These are phyloP conservation scores for Aldabrachelys gigantea DNA, from an alignment of 2,113 vertebrate species.

Conservation along the genomic window DNA sequence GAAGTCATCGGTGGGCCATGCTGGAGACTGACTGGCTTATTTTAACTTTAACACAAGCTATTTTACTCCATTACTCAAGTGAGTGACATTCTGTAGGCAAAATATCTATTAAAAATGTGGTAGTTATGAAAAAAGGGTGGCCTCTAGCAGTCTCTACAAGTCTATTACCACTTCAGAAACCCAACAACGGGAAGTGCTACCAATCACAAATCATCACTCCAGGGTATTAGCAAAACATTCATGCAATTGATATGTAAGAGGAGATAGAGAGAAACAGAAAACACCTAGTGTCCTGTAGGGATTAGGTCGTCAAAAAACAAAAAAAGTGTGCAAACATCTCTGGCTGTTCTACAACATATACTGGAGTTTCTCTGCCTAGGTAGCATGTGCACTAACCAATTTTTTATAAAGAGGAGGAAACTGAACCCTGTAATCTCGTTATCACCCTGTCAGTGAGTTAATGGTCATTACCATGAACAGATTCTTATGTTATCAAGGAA, in stretches of 20 bases:
- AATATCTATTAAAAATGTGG: not conserved
- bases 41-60: not conserved
- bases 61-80: not conserved
- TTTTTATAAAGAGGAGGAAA: slow-evolving; percentile 51
- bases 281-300: not conserved
- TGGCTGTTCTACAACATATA: slow-evolving; percentile 37
- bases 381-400: not conserved
- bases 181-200: slow-evolving; percentile 6
- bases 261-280: slow-evolving; percentile 22
- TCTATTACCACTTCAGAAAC: not conserved
- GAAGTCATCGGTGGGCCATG: not conserved
- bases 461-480: slow-evolving; percentile 67
- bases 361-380: slow-evolving; percentile 37
- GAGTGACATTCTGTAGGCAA: not conserved
- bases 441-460: slow-evolving; percentile 75
- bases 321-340: slow-evolving; percentile 48
- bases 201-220: slow-evolving; percentile 36
- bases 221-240: slow-evolving; percentile 46
- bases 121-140: not conserved
- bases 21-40: not conserved
- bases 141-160: not conserved
- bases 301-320: slow-evolving; percentile 41
- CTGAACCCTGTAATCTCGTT: slow-evolving; percentile 73
- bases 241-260: slow-evolving; percentile 27
- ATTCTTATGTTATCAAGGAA: slow-evolving; percentile 68